Evolutionary conservation across 2,888 invertebrate species (phyloP), one percentile per base, ranked within the genome.

Genomic region (Pseudoips prasinana): DNA sequence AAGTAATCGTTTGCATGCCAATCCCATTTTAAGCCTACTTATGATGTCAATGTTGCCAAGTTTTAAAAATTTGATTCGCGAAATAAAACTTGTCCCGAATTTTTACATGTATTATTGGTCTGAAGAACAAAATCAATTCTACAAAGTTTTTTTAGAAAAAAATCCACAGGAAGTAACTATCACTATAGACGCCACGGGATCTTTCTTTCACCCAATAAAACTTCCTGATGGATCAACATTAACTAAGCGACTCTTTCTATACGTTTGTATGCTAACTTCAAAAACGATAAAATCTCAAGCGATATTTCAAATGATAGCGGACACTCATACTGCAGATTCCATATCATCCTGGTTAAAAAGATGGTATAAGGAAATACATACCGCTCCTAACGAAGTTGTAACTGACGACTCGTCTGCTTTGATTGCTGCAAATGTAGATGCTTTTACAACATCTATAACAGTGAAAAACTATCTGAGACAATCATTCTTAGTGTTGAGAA

Each of bases 371-470:
- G 33, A 33, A 25, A 22, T 33, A 33, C 29, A 25, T 33, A 29
- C 25, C 25, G 29, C 32, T 18, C 38, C 38, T 38, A 25, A 25
- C 22, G 38, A 38, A 29, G 10, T 38, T 28, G 22, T 33, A 33
- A 36, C 36, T 36, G 36, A 36, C 26, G 36, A 36, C 30, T 36
- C 36, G 10, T 31, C 30, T 26, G 36, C 36, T 22, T 30, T 36
- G 23, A 36, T 36, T 23, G 36, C 30, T 23, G 36, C 36, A 24
- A 27, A 31, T 20, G 36, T 37, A 11, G 11, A 37, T 10, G 36
- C 36, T 27, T 37, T 37, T 27, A 37, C 31, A 11, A 36, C 22
- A 22, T 36, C 10, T 36, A 17, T 10, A 26, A 36, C 30, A 30
- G 33, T 34, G 18, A 17, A 23, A 33, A 18, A 33, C 38, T 33